Conservation (phyloP, 2,797 vertebrate genomes). For the Acridotheres tristis region DNA sequence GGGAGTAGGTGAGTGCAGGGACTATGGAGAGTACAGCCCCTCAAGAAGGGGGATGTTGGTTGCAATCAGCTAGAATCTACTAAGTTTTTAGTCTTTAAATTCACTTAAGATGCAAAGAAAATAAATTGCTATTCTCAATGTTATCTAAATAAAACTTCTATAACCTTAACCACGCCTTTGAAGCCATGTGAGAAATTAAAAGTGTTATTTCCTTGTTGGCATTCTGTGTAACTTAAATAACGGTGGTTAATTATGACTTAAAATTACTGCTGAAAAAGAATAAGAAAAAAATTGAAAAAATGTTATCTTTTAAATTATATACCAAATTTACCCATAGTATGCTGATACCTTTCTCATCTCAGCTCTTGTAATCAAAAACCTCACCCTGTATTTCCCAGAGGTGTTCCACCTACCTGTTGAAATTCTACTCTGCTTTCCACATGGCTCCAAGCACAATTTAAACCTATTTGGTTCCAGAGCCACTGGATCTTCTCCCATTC, state of each 20-base stretch:
- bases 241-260: neutral
- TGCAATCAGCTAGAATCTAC: neutral
- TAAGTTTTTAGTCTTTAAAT: neutral
- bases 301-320: neutral
- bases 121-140: neutral
- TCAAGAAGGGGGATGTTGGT: neutral
- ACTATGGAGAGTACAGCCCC: accelerated
- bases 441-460: neutral
- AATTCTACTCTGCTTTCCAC: neutral
- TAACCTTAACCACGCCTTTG: neutral
- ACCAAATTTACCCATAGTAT: neutral
- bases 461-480: neutral
- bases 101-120: neutral
- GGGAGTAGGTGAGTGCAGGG: neutral
- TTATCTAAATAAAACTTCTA: neutral
- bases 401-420: neutral
- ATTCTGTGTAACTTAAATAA: neutral
- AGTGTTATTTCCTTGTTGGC: neutral
- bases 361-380: neutral
- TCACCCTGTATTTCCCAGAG: neutral
- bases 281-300: neutral
- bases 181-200: neutral
- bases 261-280: neutral
- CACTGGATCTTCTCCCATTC: neutral
- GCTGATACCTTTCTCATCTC: neutral